Evolutionary conservation across 1,140 invertebrate species (phyloP).

Genomic region (Lucilia cuprina): DNA sequence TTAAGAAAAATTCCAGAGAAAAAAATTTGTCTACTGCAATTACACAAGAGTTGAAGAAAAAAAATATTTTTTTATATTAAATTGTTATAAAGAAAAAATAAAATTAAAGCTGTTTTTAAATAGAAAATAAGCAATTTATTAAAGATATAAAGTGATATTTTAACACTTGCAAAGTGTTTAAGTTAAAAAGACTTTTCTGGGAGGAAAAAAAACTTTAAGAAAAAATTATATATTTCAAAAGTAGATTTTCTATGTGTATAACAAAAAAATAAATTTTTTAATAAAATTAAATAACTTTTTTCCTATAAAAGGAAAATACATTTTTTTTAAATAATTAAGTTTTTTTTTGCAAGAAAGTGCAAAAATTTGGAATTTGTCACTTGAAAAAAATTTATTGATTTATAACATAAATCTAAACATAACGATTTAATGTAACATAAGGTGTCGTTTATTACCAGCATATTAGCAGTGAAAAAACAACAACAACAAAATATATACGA

Average conservation of each 20-base stretch:
- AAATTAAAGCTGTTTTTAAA: neutral
- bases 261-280: neutral
- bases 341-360: neutral
- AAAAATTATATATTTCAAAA: neutral
- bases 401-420: constrained; percentile 35
- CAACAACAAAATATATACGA: neutral
- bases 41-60: constrained; percentile 28
- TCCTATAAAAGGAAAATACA: too few species aligned
- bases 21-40: constrained; percentile 23
- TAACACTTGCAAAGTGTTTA: neutral
- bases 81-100: neutral
- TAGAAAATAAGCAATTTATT: neutral
- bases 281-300: neutral
- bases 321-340: too few species aligned
- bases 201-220: neutral
- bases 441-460: neutral
- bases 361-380: neutral
- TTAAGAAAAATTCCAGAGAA: neutral
- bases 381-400: constrained; percentile 23
- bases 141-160: neutral
- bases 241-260: neutral
- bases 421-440: constrained; percentile 11
- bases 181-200: neutral
- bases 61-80: constrained; percentile 11
- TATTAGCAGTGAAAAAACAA: neutral